phyloP scores from a whole-genome alignment of 2,797 vertebrate species.

The Atherinosoma microstoma region DNA sequence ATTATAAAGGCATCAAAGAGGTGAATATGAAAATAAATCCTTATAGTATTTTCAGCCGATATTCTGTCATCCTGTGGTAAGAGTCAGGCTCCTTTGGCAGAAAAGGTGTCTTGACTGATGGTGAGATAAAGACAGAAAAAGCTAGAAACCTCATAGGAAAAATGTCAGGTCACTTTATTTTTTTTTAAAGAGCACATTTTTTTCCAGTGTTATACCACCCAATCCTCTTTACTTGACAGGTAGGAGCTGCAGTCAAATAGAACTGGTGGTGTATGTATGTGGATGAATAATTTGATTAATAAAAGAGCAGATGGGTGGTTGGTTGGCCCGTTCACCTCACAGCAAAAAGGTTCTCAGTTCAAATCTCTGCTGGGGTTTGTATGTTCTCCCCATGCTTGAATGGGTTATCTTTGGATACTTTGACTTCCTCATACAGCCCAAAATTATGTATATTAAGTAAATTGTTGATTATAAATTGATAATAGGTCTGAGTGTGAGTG shows the following conservation, averaged over 20 bases:
- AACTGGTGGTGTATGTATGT: neutral
- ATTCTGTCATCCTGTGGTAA: conserved; percentile 22
- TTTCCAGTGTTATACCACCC: neutral
- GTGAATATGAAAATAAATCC: conserved; percentile 44
- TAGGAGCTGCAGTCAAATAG: neutral
- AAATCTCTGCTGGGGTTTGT: neutral
- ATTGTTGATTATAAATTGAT: neutral
- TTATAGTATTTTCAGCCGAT: conserved; percentile 16
- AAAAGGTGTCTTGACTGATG: conserved; percentile 1
- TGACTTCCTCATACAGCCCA: neutral
- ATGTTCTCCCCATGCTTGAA: neutral
- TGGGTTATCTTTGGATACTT: neutral
- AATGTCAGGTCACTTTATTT: neutral
- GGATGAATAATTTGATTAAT: neutral
- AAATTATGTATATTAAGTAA: neutral
- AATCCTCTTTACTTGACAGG: neutral
- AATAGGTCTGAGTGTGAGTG: neutral
- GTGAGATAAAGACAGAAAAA: conserved; percentile 8
- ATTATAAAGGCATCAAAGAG: conserved; percentile 34
- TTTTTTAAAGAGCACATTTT: neutral
- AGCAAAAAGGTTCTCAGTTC: neutral
- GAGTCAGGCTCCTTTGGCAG: conserved; percentile 19
- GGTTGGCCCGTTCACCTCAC: neutral
- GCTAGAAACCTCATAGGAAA: neutral
- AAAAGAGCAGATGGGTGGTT: neutral